Evolutionary conservation across 2,113 vertebrate species (phyloP), one percentile per base, ranked within the genome.

Genomic region (Nerophis lumbriciformis): DNA sequence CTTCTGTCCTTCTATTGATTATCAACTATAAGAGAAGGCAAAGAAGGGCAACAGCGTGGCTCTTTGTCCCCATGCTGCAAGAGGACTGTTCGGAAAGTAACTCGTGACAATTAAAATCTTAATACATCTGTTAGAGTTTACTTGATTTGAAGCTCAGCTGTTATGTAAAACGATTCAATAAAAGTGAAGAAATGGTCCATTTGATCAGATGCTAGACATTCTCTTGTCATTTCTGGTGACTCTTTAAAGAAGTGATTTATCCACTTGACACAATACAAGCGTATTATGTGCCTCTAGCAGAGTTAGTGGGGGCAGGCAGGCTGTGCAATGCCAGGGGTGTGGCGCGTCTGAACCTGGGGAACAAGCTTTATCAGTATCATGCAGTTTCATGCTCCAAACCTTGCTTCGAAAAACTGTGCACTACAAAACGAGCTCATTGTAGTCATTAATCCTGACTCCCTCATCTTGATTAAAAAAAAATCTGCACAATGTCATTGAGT

Each of bases 111-210:
- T 89, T 85, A 88, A 83, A 85, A 77, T 84, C 76, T 74, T 78
- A 79, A 81, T 87, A 83, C 80, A 84, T 88, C 81, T 79, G 71
- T 60, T 72, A n/a, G 76, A 79, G 69, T 83, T 88, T 87, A 78
- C 80, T 80, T 79, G 62, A 68, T 64, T 15, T 66, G 64, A 69
- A 72, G 44, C 52, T 63, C 65, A 75, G 73, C 70, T 75, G 66
- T 75, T 78, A 63, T 71, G 54, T 54, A 48, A 70, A 62, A 37
- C 61, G 65, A 48, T 69, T 38, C 8, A 74, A 67, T 63, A 78
- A 82, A 71, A 53, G 57, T 36, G 37, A 51, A 72, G 59, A 59
- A 54, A 37, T 54, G n/a, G 6, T 65, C 28, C 55, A 76, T 55
- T 10, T 16, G 42, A 51, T 15, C 70, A 39, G 38, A 37, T 60